Evolutionary conservation across 2,113 vertebrate genomes (phyloP).

Genomic region (Charina bottae): DNA sequence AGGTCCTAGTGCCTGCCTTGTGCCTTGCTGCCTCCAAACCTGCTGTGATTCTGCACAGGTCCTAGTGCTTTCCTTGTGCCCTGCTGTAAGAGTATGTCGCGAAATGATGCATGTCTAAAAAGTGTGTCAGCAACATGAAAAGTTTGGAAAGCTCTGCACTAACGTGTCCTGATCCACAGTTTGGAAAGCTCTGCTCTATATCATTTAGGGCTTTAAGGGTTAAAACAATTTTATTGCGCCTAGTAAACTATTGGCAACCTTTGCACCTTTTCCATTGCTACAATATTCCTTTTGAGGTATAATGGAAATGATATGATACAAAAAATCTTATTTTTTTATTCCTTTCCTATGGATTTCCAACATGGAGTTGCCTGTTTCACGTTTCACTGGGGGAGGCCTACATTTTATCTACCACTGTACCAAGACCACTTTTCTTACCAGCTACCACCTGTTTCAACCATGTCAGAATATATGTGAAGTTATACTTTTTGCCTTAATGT

Average conservation of each 20-base stretch:
- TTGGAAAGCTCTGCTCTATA: too few relatives aligned
- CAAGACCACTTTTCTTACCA: background rate
- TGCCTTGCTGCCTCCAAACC: too few relatives aligned
- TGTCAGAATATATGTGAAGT: background rate
- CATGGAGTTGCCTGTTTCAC: background rate
- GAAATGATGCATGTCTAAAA: too few relatives aligned
- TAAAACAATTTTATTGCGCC: background rate
- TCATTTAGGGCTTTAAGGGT: background rate
- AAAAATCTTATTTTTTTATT: background rate
- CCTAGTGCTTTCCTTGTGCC: too few relatives aligned
- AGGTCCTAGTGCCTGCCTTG: too few relatives aligned
- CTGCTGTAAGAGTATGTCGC: too few relatives aligned
- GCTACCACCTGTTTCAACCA: background rate
- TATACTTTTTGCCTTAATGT: background rate
- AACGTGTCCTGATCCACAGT: too few relatives aligned
- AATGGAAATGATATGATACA: background rate
- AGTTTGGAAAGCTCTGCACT: too few relatives aligned
- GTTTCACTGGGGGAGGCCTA: background rate
- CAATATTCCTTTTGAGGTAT: background rate
- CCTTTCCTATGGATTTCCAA: background rate
- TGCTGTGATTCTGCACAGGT: too few relatives aligned
- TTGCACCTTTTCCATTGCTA: background rate
- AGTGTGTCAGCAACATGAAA: too few relatives aligned
- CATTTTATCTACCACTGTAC: background rate
- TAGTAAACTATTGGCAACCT: background rate